phyloP scores from a whole-genome alignment of 2,888 invertebrate species.

The Smittia sp. region DNA sequence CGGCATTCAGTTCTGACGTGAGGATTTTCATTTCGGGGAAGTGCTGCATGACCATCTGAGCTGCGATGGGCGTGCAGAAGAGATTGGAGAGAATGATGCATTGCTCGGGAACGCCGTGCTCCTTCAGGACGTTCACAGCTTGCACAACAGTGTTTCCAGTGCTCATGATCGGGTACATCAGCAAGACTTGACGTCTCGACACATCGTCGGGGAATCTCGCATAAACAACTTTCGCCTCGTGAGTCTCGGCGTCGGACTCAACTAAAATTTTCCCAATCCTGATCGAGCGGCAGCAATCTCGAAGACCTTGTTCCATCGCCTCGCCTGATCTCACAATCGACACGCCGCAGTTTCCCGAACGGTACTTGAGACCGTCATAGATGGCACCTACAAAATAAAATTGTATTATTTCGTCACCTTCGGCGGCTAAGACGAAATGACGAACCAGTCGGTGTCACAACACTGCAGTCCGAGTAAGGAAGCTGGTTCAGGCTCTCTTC shows the following conservation, averaged over 20 bases:
- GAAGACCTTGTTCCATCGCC: slow-evolving; percentile 92
- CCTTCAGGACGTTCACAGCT: slow-evolving; percentile 90
- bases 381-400: slow-evolving; percentile 59
- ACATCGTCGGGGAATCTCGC: slow-evolving; percentile 97
- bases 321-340: slow-evolving; percentile 93
- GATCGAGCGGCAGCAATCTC: slow-evolving; percentile 98
- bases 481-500: slow-evolving; percentile 97
- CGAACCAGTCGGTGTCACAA: slow-evolving; percentile 83
- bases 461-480: slow-evolving; percentile 86
- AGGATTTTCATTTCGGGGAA: slow-evolving; percentile 92
- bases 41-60: slow-evolving; percentile 75
- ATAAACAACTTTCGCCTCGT: slow-evolving; percentile 95
- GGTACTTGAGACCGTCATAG: slow-evolving; percentile 91
- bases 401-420: too few relatives aligned
- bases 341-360: slow-evolving; percentile 97
- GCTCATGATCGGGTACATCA: slow-evolving; percentile 99
- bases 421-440: background rate
- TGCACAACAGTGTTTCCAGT: slow-evolving; percentile 94
- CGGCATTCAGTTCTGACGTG: slow-evolving; percentile 91
- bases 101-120: slow-evolving; percentile 90
- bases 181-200: slow-evolving; percentile 76
- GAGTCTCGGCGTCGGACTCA: slow-evolving; percentile 93
- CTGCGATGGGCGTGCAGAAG: slow-evolving; percentile 92
- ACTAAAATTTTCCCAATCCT: slow-evolving; percentile 97
- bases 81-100: slow-evolving; percentile 96